Evolutionary conservation across 1,140 invertebrate species (phyloP), one percentile per base, ranked within the genome.

Genomic region (Formica exsecta): DNA sequence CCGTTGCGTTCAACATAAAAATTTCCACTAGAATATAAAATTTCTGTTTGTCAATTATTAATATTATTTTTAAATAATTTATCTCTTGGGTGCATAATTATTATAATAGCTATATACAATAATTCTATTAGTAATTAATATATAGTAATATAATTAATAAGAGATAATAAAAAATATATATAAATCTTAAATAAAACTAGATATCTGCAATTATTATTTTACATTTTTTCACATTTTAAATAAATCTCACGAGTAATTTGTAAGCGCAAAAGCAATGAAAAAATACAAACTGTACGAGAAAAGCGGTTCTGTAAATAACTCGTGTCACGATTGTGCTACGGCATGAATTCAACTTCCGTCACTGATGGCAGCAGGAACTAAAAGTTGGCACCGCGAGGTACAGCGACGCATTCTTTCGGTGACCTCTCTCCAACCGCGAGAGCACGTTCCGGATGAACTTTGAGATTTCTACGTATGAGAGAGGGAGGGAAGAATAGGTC

Each of bases 371-470:
- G 19, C 6, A 57, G 19, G 36, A 13, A 74, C 22, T 48, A 32
- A 59, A 41, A 22, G 13, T 6, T 41, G 62, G 57, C 32, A 62
- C 59, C 8, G 6, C 51, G 36, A 68, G 48, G 22, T 83, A 65
- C 25, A 68, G 81, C 41, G 54, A 71, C 13, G 32, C 59, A 71
- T 80, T 76, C 62, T 89, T 87, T 73, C 48, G 13, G 54, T 74
- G 68, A 83, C n/a, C 32, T 70, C 36, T 1, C 61, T 57, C 22
- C 13, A 62, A n/a, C 44, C 29, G 48, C 71, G 76, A 44, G 48
- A 73, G 66, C 62, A 41, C 79, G n/a, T 54, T 65, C 38, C 54
- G 65, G 36, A 74, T 87, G 32, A 77, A 87, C 70, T 85, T 87
- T 71, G 54, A 59, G 65, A 85, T 85, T 85, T 85, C 70, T 41